Evolutionary conservation across 2,113 vertebrate species (phyloP).

Genomic region (Crotalus tigris): DNA sequence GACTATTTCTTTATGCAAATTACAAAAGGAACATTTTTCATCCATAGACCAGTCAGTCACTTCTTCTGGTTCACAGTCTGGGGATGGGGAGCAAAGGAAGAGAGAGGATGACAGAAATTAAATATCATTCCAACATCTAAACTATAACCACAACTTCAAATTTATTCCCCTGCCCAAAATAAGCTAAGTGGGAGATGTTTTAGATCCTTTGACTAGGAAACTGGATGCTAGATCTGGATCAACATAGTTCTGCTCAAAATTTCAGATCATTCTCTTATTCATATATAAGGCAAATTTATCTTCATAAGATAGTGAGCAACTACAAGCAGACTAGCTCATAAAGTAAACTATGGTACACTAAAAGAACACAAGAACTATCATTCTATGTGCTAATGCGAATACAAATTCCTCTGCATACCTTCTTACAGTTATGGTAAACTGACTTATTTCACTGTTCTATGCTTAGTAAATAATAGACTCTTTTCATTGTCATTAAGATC

Average conservation of each 20-base stretch:
- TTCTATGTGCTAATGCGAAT: background rate
- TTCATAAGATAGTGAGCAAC: background rate
- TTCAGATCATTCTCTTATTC: background rate
- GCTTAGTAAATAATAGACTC: background rate
- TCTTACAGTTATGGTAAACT: background rate
- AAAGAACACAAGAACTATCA: background rate
- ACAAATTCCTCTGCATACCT: background rate
- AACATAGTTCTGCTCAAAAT: background rate
- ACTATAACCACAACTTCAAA: slow-evolving; percentile 4
- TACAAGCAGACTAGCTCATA: background rate
- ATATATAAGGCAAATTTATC: background rate
- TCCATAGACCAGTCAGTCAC: slow-evolving; percentile 95
- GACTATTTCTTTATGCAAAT: slow-evolving; percentile 90
- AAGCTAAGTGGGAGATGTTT: background rate
- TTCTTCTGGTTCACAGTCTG: slow-evolving; percentile 98
- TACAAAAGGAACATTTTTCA: slow-evolving; percentile 94
- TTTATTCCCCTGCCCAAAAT: background rate
- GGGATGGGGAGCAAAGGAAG: slow-evolving; percentile 20
- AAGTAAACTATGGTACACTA: background rate
- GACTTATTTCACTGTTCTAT: background rate
- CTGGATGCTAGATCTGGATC: background rate
- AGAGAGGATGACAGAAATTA: slow-evolving; percentile 37
- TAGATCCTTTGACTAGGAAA: background rate
- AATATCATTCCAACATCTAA: background rate
- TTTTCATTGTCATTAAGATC: background rate